Evolutionary conservation across 1,140 invertebrate genomes (phyloP), one percentile per base, ranked within the genome.

Genomic region (Meloidogyne chitwoodi): DNA sequence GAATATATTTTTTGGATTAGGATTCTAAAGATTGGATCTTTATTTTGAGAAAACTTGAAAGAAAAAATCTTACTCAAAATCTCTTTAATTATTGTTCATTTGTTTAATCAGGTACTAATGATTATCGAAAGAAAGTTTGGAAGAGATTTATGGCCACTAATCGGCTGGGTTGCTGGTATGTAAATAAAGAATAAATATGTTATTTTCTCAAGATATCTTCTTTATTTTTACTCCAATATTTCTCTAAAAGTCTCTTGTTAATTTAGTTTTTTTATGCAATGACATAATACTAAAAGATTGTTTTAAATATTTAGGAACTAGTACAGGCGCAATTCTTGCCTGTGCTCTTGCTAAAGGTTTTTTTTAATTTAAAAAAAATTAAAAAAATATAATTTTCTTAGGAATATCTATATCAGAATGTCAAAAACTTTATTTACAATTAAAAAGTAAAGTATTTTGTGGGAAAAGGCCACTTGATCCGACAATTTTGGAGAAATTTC

Each of bases 281-380:
- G 2, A 2, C 6, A 3, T 31, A 6, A 31, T 31, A 3, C 2
- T 3, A 31, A 3, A 31, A 31, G 6, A 31, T 31, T 31, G 6
- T 19, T 48, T 48, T 44, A 44, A 44, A 44, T 48, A 48, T 56
- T 56, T 22, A 56, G 48, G 48, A 8, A 98, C 96, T 2, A 96
- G 94, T 77, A 98, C 95, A n/a, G 48, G 48, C 5, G 2, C 48
- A 56, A 56, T 56, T 10, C n/a, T 56, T 0, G 48, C 48, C 10
- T 56, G 48, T 56, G 48, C 48, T 8, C 48, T 56, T 56, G 48
- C 48, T n/a, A 56, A 56, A 56, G 48, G 48, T 56, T n/a, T 56
- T n/a, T 12, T 11, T 41, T 41, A 41, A 12, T n/a, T 44, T 16
- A 44, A 61, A 65, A 27, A 34, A 64, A 10, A 26, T 79, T 14